Evolutionary conservation across 2,888 invertebrate species (phyloP), one percentile per base, ranked within the genome.

Genomic region (Chironomus tentans): DNA sequence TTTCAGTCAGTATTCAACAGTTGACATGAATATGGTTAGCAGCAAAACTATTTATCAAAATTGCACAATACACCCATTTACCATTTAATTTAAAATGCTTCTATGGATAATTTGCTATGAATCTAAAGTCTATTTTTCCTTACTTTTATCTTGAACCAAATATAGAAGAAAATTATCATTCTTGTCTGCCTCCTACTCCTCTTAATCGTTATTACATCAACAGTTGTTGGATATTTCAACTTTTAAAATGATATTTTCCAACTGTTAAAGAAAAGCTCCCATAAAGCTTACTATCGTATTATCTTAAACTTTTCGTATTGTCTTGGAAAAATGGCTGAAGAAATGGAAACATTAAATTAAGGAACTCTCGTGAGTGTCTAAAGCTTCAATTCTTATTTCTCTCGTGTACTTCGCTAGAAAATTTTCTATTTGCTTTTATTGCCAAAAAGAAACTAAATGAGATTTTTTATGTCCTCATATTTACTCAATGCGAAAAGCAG

Each of bases 131-230:
- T n/a, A n/a, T n/a, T n/a, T n/a, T 56, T 15, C 6, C 7, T 56
- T 56, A 15, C 6, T 56, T n/a, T 56, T 15, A 15, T 18, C 15
- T 56, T 15, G 5, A 13, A 65, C 7, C 22, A 38, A 38, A 38
- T 22, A 7, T 18, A 65, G 68, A 68, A 70, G 22, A 70, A 48
- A 70, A 70, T 70, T 24, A 70, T 70, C 21, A 70, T 70, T 18
- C 15, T 70, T 7, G 70, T 70, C 13, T 70, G 70, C 15, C 50
- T 70, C n/a, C n/a, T 15, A 12, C 47, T 70, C 12, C 50, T 70
- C 13, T 10, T 50, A 28, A 70, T 70, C 28, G 13, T 70, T 22
- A 70, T 70, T 22, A 48, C 50, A 50, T 70, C 70, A 50, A 70
- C 70, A 22, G 24, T 70, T 50, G 70, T 28, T 22, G 70, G 70